Percentiles rank a stretch among this genome's conserved stretches.
Evolutionary conservation across 2,797 vertebrate genomes (phyloP).

Genomic region (Falco biarmicus): DNA sequence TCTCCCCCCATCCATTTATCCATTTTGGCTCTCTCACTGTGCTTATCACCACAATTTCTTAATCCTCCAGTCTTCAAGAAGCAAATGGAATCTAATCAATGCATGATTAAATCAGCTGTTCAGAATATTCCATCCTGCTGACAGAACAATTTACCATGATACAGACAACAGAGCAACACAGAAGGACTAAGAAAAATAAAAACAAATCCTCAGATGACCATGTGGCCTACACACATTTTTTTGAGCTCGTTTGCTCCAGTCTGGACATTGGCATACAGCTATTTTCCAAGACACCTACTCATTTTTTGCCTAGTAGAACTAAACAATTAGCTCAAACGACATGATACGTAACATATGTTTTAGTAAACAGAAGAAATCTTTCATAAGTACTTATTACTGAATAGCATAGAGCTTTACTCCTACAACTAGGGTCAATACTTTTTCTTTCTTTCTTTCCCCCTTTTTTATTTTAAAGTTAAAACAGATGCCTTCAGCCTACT

Average conservation of each 20-base stretch:
- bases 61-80: neutral
- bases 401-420: neutral
- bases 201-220: constrained; percentile 26
- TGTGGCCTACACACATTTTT: constrained; percentile 71
- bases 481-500: neutral
- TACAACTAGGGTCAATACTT: neutral
- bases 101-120: neutral
- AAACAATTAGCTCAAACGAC: neutral
- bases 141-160: neutral
- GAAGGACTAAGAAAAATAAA: neutral
- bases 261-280: neutral
- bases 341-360: neutral
- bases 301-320: neutral
- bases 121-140: constrained; percentile 9
- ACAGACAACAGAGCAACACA: neutral
- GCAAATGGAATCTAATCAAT: neutral
- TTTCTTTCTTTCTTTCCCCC: neutral
- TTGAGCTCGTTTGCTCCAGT: constrained; percentile 21
- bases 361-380: constrained; percentile 10
- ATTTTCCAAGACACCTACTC: constrained; percentile 38
- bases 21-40: neutral
- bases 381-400: neutral
- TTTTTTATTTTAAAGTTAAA: neutral
- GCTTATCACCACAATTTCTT: neutral
- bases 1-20: accelerated